Base-by-base conservation (phyloP, 2,113 vertebrate genomes). In the Phoxinus phoxinus region DNA sequence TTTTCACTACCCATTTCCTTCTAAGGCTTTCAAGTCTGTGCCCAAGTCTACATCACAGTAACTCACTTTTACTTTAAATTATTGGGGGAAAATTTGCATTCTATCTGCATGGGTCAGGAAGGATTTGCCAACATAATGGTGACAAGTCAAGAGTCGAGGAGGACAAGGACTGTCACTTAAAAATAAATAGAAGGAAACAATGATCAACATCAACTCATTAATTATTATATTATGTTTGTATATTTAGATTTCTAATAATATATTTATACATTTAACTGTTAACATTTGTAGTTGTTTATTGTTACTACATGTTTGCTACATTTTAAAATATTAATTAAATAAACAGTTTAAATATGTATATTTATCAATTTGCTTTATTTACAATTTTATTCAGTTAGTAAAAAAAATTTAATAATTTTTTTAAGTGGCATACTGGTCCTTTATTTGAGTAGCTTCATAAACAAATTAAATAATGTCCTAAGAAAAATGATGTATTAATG, bases 51-150 rank as follows among this genome's bases (percentile, higher is more conserved):
- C 73, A 80, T 87, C 87, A 84, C 59, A 81, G 41, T 35, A 11
- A 86, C 56, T 89, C 85, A 88, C 35, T 63, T 80, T 89, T 88
- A 87, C 81, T 90, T 88, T 53, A 89, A 89, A 85, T 79, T 41
- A n/a, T 41, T 72, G 21, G 10, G 69, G 3, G 41, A 4, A 72
- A 72, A 72, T 41, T 41, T 72, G 69, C 35, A 72, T 72, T 72
- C 69, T 41, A 23, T 56, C 76, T 88, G 58, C 35, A 5, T 85
- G 74, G 79, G 77, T 83, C 27, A 37, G 67, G 87, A 53, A 44
- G 67, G 87, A 53, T 84, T 37, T 78, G 17, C 72, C 27, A 5
- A 23, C 35, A 11, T 41, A 41, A 9, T n/a, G 19, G 35, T 41
- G 32, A 11, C 9, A 71, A 12, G 32, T 37, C 32, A 21, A 37